Evolutionary conservation across 2,797 vertebrate species (phyloP).

Genomic region (Fistularia tabacaria): DNA sequence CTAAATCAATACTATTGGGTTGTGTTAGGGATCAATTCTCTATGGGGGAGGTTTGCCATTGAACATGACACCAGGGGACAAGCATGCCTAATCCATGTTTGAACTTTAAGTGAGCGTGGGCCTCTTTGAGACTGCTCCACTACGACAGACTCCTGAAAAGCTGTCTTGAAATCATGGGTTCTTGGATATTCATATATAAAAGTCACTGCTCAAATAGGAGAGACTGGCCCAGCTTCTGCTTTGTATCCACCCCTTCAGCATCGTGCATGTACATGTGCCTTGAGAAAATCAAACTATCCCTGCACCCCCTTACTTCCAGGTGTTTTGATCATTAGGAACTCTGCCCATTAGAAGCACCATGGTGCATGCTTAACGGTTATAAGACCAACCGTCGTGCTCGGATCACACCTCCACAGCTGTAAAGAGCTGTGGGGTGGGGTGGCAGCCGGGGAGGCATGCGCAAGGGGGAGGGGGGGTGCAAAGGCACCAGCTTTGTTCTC

Average conservation of each 20-base stretch:
- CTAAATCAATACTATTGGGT: conserved; percentile 61
- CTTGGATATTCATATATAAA: conserved; percentile 25
- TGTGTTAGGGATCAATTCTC: conserved; percentile 60
- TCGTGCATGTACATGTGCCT: conserved; percentile 29
- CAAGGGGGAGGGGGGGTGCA: conserved; percentile 67
- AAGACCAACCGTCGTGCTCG: conserved; percentile 74
- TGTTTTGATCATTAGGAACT: conserved; percentile 77
- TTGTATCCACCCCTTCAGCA: conserved; percentile 18
- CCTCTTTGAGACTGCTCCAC: conserved; percentile 52
- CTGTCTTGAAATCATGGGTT: conserved; percentile 25
- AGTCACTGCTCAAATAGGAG: conserved; percentile 18
- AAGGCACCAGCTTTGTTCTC: conserved; percentile 84
- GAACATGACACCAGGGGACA: conserved; percentile 71
- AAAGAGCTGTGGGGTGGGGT: conserved; percentile 72
- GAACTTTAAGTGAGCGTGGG: conserved; percentile 66
- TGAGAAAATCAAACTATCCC: conserved; percentile 47
- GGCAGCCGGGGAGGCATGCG: conserved; percentile 79
- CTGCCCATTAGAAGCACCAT: conserved; percentile 57
- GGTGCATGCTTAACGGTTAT: conserved; percentile 71
- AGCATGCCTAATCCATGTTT: conserved; percentile 73
- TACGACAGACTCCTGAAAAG: conserved; percentile 35
- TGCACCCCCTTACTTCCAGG: conserved; percentile 60
- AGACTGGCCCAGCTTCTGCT: conserved; percentile 20
- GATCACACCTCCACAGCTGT: conserved; percentile 83
- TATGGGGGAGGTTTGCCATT: conserved; percentile 49